Evolutionary conservation across 2,888 invertebrate genomes (phyloP), one percentile per base, ranked within the genome.

Genomic region (Phengaris arion): DNA sequence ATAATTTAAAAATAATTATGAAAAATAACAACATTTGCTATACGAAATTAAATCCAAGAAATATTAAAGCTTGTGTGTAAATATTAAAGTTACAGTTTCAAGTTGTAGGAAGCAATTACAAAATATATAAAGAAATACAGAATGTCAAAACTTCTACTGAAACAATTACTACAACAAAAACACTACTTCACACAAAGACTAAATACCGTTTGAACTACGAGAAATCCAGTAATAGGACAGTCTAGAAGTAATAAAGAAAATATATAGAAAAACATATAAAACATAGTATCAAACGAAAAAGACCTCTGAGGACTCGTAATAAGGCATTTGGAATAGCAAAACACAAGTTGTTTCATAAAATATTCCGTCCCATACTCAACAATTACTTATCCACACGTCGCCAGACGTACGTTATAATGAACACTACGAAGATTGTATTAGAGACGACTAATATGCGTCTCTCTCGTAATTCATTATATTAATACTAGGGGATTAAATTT

Each of bases 361-460:
- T 76, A 78, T 77, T 75, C 75, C 74, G 81, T 82, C 81, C 81
- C 79, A 79, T 81, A 82, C 82, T 82, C 82, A 82, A 82, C 83
- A 82, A 86, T 85, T 83, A 83, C 80, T 87, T 84, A 85, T 84
- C 80, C 80, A 80, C 77, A 77, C 78, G 80, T 78, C 81, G 81
- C 82, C 80, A 57, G 64, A 76, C 79, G 80, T 81, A 79, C 80
- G 82, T 80, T 83, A 81, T 82, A 81, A 82, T 82, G 77, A 80
- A 83, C 83, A 83, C 84, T 85, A 82, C 82, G 81, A 78, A 81
- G 83, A 82, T 81, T 81, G 80, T 81, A 79, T 80, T 79, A 81
- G 81, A 81, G 80, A 78, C 81, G 79, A 75, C 79, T 80, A 79
- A 82, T 79, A 75, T 79, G 81, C 45, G 69, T 68, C 68, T 59